phyloP scores from a whole-genome alignment of 1,140 invertebrate genomes.

The Drosophila melanogaster region DNA sequence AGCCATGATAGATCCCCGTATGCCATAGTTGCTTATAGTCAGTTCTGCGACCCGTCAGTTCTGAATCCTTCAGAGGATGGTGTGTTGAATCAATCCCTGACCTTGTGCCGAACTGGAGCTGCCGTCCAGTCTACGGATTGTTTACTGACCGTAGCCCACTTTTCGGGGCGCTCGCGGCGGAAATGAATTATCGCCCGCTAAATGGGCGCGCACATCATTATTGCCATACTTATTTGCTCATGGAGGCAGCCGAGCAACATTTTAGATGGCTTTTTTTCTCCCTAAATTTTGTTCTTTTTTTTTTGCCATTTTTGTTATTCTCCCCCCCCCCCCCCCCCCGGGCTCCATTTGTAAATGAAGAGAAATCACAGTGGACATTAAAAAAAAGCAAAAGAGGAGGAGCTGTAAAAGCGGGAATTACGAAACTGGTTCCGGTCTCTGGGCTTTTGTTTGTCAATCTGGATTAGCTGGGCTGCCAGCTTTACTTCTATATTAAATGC shows the following conservation, averaged over 20 bases:
- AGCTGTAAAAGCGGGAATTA: slow-evolving; percentile 7
- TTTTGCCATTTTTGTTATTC: neutral
- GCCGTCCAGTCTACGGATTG: slow-evolving; percentile 31
- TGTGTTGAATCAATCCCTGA: slow-evolving; percentile 25
- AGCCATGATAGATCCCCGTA: neutral
- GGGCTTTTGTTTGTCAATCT: slow-evolving; percentile 6
- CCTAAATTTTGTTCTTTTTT: neutral
- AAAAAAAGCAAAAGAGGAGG: slow-evolving; percentile 9
- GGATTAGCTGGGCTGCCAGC: slow-evolving; percentile 9
- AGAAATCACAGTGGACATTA: slow-evolving; percentile 49
- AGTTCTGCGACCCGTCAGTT: neutral
- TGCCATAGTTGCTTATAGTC: neutral
- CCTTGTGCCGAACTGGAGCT: slow-evolving; percentile 15
- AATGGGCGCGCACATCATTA: slow-evolving; percentile 65
- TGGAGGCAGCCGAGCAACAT: slow-evolving; percentile 14
- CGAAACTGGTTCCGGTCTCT: neutral
- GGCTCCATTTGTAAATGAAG: slow-evolving; percentile 66
- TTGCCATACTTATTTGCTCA: slow-evolving; percentile 27
- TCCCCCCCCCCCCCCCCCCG: too few relatives aligned
- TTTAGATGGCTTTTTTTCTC: neutral
- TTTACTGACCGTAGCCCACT: slow-evolving; percentile 43
- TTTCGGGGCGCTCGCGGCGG: slow-evolving; percentile 45
- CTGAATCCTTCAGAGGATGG: neutral
- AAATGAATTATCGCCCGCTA: slow-evolving; percentile 75
- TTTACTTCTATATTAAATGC: neutral